Evolutionary conservation across 2,888 invertebrate species (phyloP).

Genomic region (Balanococcus diminutus): DNA sequence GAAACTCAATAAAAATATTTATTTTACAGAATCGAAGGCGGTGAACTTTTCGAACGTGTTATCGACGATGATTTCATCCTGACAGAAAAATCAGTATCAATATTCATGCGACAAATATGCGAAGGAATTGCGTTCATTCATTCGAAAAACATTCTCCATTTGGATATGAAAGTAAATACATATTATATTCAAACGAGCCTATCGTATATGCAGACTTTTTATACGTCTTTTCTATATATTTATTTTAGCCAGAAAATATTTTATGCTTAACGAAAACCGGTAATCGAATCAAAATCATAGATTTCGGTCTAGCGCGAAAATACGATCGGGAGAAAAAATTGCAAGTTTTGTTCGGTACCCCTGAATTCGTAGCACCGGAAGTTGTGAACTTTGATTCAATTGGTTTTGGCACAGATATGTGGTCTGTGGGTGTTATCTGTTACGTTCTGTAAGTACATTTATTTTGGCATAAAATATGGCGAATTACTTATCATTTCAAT

Average conservation of each 20-base stretch:
- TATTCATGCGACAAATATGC: constrained; percentile 97
- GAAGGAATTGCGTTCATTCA: constrained; percentile 98
- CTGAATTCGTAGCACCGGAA: constrained; percentile 98
- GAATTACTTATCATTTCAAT: constrained; percentile 35
- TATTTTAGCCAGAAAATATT: constrained; percentile 91
- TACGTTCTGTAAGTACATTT: constrained; percentile 89
- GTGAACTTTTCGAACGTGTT: constrained; percentile 97
- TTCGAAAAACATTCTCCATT: constrained; percentile 90
- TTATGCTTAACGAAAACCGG: constrained; percentile 93
- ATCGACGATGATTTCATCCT: constrained; percentile 97
- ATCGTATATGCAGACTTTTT: background rate
- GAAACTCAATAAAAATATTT: background rate
- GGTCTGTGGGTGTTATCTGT: constrained; percentile 97
- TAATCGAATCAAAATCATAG: constrained; percentile 98
- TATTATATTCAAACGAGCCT: background rate
- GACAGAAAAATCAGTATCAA: constrained; percentile 93
- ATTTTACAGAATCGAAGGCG: constrained; percentile 88
- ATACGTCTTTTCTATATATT: constrained; percentile 47
- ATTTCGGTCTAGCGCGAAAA: constrained; percentile 94
- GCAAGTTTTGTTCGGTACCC: constrained; percentile 95
- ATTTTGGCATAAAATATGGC: constrained; percentile 29
- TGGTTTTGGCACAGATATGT: constrained; percentile 96
- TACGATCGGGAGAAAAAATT: constrained; percentile 91
- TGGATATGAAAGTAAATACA: constrained; percentile 94
- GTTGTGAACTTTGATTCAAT: constrained; percentile 98